Evolutionary conservation across 2,113 vertebrate species (phyloP).

Genomic region (Mungos mungo): DNA sequence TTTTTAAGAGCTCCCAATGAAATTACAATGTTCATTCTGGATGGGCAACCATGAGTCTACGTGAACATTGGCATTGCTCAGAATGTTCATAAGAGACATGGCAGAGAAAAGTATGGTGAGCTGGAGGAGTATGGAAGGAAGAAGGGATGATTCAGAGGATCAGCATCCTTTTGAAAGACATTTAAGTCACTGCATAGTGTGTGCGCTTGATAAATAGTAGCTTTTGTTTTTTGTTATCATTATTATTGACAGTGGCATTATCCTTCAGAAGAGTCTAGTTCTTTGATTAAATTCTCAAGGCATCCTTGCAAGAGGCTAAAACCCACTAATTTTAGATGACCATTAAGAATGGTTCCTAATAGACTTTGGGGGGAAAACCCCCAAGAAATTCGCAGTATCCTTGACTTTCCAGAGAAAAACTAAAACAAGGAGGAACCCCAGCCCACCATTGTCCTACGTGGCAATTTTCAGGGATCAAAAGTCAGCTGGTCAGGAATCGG

Average conservation of each 20-base stretch:
- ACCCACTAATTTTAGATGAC: neutral
- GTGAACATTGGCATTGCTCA: neutral
- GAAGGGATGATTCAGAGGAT: neutral
- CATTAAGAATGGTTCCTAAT: neutral
- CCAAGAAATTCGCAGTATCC: neutral
- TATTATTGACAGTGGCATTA: neutral
- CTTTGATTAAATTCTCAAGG: neutral
- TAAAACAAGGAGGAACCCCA: neutral
- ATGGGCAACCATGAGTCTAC: neutral
- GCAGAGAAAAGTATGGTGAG: neutral
- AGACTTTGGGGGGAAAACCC: too few species aligned
- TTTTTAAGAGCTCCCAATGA: neutral
- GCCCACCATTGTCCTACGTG: neutral
- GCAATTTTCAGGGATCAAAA: neutral
- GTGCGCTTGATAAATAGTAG: neutral
- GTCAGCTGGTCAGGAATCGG: neutral
- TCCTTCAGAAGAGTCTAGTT: neutral
- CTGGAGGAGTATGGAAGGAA: neutral
- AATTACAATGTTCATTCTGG: neutral
- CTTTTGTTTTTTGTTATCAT: neutral
- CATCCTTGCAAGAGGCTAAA: neutral
- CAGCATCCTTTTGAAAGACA: neutral
- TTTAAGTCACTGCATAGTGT: neutral
- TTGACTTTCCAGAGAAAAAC: neutral
- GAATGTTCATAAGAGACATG: neutral